Percentiles rank a stretch among this genome's conserved stretches.
phyloP scores from a whole-genome alignment of 2,797 vertebrate species.

The Discoglossus pictus region DNA sequence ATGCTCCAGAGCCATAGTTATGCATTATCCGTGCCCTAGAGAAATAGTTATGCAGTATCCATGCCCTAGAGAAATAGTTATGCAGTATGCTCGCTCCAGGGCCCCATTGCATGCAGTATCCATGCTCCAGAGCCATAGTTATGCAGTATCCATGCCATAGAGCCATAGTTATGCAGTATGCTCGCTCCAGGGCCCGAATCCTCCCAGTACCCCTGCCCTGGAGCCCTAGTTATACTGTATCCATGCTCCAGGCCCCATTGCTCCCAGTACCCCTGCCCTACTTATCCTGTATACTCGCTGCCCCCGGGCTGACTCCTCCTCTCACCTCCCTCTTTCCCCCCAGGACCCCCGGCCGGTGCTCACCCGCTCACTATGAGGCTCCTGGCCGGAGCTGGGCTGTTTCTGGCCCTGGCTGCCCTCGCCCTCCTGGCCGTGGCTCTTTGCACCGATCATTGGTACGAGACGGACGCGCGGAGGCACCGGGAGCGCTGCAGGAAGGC shows the following conservation, averaged over 20 bases:
- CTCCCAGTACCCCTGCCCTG: background rate
- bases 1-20: no score
- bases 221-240: constrained; percentile 2
- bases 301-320: constrained; percentile 43
- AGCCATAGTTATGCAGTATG: no score
- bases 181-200: no score
- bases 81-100: no score
- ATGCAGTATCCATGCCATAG: no score
- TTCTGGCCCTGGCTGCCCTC: constrained; percentile 83
- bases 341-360: constrained; percentile 57
- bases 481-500: constrained; percentile 87
- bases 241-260: constrained; percentile 2
- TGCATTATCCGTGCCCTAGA: no score
- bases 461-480: constrained; percentile 87
- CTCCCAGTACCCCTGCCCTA: constrained; percentile 36
- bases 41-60: no score
- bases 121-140: no score
- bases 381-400: constrained; percentile 84
- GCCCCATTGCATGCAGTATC: no score
- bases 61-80: no score
- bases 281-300: constrained; percentile 50
- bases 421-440: constrained; percentile 87
- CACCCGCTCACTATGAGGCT: constrained; percentile 84
- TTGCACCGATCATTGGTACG: constrained; percentile 91
- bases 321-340: no score